Evolutionary conservation across 2,797 vertebrate species (phyloP).

Genomic region (Xerus rutilus): DNA sequence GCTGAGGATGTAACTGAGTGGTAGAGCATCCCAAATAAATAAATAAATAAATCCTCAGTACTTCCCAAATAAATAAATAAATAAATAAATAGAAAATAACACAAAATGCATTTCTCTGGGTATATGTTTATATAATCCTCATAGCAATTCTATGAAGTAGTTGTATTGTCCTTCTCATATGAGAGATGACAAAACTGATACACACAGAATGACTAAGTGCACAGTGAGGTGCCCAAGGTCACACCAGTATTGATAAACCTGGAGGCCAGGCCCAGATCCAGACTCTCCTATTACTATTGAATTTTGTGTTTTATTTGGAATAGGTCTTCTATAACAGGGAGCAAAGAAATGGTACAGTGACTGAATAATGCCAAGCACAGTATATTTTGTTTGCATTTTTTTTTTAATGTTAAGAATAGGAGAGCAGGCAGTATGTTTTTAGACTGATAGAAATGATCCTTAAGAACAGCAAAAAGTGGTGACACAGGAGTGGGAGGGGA

Average conservation of each 20-base stretch:
- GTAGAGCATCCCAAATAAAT: neutral
- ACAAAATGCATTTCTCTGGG: neutral
- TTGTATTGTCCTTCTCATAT: too few species aligned
- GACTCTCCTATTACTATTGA: neutral
- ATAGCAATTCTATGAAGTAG: neutral
- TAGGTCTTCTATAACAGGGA: neutral
- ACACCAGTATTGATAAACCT: neutral
- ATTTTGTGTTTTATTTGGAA: neutral
- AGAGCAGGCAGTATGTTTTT: neutral
- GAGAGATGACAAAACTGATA: neutral
- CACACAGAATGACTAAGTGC: neutral
- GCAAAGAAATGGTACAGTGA: neutral
- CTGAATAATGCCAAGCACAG: neutral
- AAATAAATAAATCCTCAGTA: neutral
- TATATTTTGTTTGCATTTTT: neutral
- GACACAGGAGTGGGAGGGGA: neutral
- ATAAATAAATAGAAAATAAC: neutral
- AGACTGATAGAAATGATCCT: neutral
- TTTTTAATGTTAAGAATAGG: neutral
- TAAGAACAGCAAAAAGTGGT: too few species aligned
- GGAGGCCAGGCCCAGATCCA: neutral
- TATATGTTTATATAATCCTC: neutral
- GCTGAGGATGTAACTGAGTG: neutral
- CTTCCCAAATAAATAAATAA: neutral
- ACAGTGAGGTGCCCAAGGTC: neutral